Percentiles rank a stretch among this genome's conserved stretches.
Evolutionary conservation across 2,113 vertebrate species (phyloP).

Genomic region (Lontra canadensis): DNA sequence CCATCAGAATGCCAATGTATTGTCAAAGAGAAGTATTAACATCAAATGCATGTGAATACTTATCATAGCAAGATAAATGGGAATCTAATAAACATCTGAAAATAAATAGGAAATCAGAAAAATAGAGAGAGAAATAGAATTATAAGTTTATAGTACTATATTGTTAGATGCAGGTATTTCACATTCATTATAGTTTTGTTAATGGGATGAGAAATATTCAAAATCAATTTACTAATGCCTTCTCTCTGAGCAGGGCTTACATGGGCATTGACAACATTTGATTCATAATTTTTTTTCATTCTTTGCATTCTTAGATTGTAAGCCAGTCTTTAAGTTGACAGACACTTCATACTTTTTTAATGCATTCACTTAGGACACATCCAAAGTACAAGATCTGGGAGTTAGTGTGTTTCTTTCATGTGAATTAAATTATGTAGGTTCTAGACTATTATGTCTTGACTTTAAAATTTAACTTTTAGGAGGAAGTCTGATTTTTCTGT

Average conservation of each 20-base stretch:
- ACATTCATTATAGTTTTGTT: background rate
- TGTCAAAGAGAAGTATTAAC: background rate
- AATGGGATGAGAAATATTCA: background rate
- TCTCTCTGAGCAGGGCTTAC: background rate
- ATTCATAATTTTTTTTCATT: constrained; percentile 26
- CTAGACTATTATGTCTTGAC: background rate
- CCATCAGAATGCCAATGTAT: background rate
- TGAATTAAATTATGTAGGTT: constrained; percentile 16
- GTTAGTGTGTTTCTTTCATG: background rate
- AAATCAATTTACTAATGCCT: background rate
- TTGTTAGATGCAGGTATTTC: background rate
- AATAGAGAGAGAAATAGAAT: background rate
- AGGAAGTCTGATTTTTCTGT: background rate
- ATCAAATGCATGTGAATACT: background rate
- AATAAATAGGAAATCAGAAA: background rate
- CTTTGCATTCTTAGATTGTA: background rate
- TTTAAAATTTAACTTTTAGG: constrained; percentile 26
- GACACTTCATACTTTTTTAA: background rate
- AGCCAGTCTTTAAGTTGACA: background rate
- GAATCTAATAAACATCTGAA: background rate
- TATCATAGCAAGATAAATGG: background rate
- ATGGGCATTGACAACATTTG: background rate
- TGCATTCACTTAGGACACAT: background rate
- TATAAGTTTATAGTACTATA: background rate
- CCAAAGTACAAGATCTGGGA: background rate